Evolutionary conservation across 2,888 invertebrate species (phyloP).

Genomic region (Lymantria monacha): DNA sequence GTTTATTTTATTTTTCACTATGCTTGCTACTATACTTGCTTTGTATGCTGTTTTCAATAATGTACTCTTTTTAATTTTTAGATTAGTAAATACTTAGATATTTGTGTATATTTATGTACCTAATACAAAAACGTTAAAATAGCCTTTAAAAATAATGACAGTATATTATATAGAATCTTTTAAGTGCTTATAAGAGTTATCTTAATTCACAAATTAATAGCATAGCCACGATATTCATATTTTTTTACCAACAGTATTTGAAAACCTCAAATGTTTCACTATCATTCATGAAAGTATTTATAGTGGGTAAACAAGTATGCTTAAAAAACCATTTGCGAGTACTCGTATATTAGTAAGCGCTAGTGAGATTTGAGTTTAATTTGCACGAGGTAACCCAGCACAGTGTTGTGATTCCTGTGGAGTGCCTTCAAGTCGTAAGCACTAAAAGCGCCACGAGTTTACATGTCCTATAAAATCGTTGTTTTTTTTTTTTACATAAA

Average conservation of each 20-base stretch:
- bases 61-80: too few relatives aligned
- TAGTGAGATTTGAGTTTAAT: constrained; percentile 36
- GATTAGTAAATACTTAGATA: too few relatives aligned
- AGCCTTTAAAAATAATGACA: too few relatives aligned
- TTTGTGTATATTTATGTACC: too few relatives aligned
- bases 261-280: constrained; percentile 18
- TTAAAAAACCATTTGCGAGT: constrained; percentile 29
- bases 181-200: constrained; percentile 19
- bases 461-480: constrained; percentile 34
- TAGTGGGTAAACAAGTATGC: constrained; percentile 47
- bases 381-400: constrained; percentile 51
- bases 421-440: constrained; percentile 38
- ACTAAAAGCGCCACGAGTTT: constrained; percentile 44
- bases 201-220: constrained; percentile 25
- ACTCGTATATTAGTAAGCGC: constrained; percentile 39
- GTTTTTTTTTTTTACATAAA: constrained; percentile 48
- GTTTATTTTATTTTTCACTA: too few relatives aligned
- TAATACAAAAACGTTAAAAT: too few relatives aligned
- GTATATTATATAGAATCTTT: constrained; percentile 8
- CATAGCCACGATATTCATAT: constrained; percentile 72
- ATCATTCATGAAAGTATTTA: constrained; percentile 34
- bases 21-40: too few relatives aligned
- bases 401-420: constrained; percentile 31
- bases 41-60: too few relatives aligned
- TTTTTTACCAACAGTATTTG: constrained; percentile 50